Conservation (phyloP, 2,797 vertebrate genomes). For the Pempheris klunzingeri region DNA sequence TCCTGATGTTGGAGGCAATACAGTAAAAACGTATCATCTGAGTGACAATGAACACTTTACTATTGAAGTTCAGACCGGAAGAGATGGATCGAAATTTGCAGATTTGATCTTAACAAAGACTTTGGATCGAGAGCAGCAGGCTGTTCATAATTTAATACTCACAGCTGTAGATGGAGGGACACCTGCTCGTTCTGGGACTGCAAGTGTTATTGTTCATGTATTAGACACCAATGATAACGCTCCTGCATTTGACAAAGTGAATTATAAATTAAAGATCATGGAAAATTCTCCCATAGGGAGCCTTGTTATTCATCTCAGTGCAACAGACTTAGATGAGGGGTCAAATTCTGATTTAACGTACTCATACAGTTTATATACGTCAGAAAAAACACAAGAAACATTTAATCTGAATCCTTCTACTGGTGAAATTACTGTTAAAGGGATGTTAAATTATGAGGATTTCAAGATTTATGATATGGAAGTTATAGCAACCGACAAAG, state of each 20-base stretch:
- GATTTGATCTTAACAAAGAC: conserved; percentile 64
- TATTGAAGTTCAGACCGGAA: conserved; percentile 66
- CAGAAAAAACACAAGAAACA: conserved; percentile 72
- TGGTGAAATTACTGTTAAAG: conserved; percentile 84
- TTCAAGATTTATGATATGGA: conserved; percentile 84
- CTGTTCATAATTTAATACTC: conserved; percentile 72
- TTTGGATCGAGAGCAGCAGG: conserved; percentile 73
- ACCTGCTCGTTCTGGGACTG: conserved; percentile 71
- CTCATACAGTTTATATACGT: conserved; percentile 75
- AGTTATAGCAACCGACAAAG: conserved; percentile 82
- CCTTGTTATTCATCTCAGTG: conserved; percentile 82
- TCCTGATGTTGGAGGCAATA: conserved; percentile 73
- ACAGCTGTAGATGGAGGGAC: conserved; percentile 78
- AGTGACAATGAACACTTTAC: conserved; percentile 71
- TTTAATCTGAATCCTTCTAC: conserved; percentile 70
- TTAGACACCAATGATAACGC: conserved; percentile 85
- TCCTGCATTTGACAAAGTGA: conserved; percentile 75
- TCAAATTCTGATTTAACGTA: conserved; percentile 40
- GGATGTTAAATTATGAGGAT: conserved; percentile 86
- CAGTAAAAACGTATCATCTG: conserved; percentile 70
- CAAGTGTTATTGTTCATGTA: conserved; percentile 78
- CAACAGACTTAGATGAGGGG: conserved; percentile 78
- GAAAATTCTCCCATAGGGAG: conserved; percentile 80
- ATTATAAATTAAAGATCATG: conserved; percentile 64
- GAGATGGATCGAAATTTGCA: conserved; percentile 67